Conservation (phyloP, 2,888 invertebrate genomes). For the Pyralis farinalis region DNA sequence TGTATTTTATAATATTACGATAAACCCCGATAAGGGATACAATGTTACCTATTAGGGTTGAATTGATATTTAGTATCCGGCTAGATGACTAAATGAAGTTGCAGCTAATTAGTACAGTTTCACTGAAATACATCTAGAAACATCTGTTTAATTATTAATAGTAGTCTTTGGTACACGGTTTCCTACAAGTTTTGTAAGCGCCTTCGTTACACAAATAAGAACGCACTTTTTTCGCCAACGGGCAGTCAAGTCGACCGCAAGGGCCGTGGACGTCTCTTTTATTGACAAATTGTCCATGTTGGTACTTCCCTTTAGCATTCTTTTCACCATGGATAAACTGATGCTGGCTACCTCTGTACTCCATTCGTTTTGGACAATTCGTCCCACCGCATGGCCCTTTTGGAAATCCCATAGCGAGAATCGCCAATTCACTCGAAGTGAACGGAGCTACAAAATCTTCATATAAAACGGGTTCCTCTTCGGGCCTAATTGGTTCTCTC, state of each 20-base stretch:
- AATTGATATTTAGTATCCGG: too few relatives aligned
- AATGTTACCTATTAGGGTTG: too few relatives aligned
- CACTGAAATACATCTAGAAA: too few relatives aligned
- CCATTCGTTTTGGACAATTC: constrained; percentile 68
- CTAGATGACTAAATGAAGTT: too few relatives aligned
- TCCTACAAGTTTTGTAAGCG: constrained; percentile 62
- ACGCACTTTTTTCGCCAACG: constrained; percentile 65
- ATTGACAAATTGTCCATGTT: constrained; percentile 67
- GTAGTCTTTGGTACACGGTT: constrained; percentile 63
- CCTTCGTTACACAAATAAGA: constrained; percentile 60
- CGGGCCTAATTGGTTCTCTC: constrained; percentile 55
- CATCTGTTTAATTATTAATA: too few relatives aligned
- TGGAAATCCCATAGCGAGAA: constrained; percentile 73
- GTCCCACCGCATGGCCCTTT: constrained; percentile 76
- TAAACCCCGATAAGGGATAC: too few relatives aligned
- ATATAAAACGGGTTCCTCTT: constrained; percentile 42
- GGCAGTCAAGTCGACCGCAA: constrained; percentile 70
- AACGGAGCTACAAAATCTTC: constrained; percentile 68
- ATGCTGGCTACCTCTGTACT: constrained; percentile 67
- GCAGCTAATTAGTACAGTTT: too few relatives aligned
- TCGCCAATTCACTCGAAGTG: constrained; percentile 58
- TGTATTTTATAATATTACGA: too few relatives aligned
- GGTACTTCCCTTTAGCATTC: constrained; percentile 58
- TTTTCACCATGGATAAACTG: constrained; percentile 63
- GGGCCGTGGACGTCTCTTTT: constrained; percentile 72